Base-by-base conservation (phyloP, 1,140 invertebrate genomes). In the Drosophila oshimai region DNA sequence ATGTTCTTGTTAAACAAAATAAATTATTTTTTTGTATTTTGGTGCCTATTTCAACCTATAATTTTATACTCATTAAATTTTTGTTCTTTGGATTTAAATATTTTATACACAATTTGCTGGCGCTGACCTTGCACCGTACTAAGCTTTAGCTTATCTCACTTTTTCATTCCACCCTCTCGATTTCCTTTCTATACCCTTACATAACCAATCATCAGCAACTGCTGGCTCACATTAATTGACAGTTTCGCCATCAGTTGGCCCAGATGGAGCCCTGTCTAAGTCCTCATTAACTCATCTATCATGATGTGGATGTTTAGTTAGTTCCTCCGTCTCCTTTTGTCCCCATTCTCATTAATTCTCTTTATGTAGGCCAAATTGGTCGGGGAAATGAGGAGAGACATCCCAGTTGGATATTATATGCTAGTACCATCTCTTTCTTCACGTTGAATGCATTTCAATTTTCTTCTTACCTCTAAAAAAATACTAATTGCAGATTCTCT, bases 261-360 rank as follows among this genome's bases (percentile, higher is more conserved):
- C 33, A 26, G 24, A 54, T 42, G 36, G 42, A 22, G 31, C 61
- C 44, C 15, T 20, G 26, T 26, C 67, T 46, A 64, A 65, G 44
- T 49, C 55, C 65, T 61, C 60, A 76, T 80, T 80, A 76, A 54
- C 69, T 75, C 67, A 67, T 74, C 53, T 57, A 65, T 84, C 71
- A 74, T 79, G 39, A 55, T 80, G 57, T 44, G 54, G 37, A 24
- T 34, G 53, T 65, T 64, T 64, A 29, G 22, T 22, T 15, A 37
- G 55, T 3, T 39, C 18, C 12, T 7, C 13, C 20, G n/a, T 2
- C 31, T 13, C 26, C n/a, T 3, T 20, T 12, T 12, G 29, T 31
- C 10, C 18, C 9, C 31, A 17, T 29, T n/a, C 31, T 49, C 57
- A 50, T 80, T 71, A 53, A 46, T 65, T 71, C 36, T 18, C 29